Conservation (phyloP, 2,113 vertebrate species). For the Nothobranchius kuhntae region DNA sequence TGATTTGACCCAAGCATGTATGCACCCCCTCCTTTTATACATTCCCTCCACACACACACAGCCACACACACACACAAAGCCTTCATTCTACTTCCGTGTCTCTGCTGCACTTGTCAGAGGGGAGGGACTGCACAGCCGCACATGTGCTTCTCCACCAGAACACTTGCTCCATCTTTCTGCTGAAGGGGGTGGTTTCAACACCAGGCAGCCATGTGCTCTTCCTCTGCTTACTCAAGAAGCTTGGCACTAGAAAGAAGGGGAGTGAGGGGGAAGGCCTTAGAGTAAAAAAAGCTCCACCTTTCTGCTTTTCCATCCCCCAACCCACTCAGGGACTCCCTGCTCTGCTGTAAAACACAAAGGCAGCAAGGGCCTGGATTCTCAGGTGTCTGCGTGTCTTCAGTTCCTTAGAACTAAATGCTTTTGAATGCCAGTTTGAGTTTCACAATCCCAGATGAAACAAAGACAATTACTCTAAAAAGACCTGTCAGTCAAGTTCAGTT, state of each 20-base stretch:
- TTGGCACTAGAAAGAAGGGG: neutral
- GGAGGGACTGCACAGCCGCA: slow-evolving; percentile 53
- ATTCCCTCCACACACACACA: slow-evolving; percentile 2
- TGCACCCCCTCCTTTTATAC: neutral
- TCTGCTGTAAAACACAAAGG: slow-evolving; percentile 39
- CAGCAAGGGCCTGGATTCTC: neutral
- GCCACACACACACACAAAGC: neutral
- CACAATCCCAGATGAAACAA: neutral
- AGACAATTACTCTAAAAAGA: neutral
- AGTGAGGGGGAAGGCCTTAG: neutral
- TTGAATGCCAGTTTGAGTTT: neutral
- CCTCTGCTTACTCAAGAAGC: too few relatives aligned
- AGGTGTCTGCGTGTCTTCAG: neutral
- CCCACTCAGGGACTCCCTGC: slow-evolving; percentile 12
- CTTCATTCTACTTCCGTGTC: slow-evolving; percentile 46
- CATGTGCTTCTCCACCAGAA: slow-evolving; percentile 18
- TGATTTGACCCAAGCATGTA: slow-evolving; percentile 19
- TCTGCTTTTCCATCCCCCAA: slow-evolving; percentile 16
- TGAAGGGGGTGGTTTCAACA: slow-evolving; percentile 42
- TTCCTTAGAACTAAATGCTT: neutral
- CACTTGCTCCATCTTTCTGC: slow-evolving; percentile 3
- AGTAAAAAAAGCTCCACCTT: slow-evolving; percentile 27
- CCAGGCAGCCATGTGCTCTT: slow-evolving; percentile 44
- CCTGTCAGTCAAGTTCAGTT: slow-evolving; percentile 3
- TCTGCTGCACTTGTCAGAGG: slow-evolving; percentile 16